A percentile compares a stretch with the other conserved stretches of the same genome.
phyloP scores from a whole-genome alignment of 2,888 invertebrate genomes.

The Stratiomys singularior region DNA sequence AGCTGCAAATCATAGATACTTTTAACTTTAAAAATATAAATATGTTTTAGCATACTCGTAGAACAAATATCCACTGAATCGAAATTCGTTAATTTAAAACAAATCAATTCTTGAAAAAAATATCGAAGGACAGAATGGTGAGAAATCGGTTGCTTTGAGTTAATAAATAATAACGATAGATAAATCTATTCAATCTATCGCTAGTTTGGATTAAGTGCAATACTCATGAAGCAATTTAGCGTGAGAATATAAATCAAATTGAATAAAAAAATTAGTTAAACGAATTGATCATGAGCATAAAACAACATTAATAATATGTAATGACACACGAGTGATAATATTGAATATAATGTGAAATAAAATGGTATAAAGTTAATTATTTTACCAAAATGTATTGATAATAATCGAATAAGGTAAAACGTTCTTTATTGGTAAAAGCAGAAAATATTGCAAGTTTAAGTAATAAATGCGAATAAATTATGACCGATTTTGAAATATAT shows the following conservation, averaged over 20 bases:
- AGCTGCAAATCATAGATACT: too few species aligned
- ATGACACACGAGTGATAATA: conserved; percentile 8
- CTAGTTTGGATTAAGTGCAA: background rate
- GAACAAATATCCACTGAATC: background rate
- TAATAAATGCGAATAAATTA: background rate
- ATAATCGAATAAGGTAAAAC: background rate
- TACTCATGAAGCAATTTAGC: conserved; percentile 1
- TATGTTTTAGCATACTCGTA: background rate
- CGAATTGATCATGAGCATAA: background rate
- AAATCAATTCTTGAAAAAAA: background rate
- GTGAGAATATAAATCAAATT: conserved; percentile 13
- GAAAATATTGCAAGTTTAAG: conserved; percentile 3
- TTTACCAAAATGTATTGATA: background rate
- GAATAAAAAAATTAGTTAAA: background rate
- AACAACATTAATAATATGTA: background rate
- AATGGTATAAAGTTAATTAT: background rate
- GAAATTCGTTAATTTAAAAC: background rate
- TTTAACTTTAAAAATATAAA: too few species aligned
- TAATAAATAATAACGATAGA: background rate
- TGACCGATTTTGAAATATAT: background rate
- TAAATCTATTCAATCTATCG: background rate
- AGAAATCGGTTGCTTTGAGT: background rate
- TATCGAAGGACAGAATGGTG: background rate
- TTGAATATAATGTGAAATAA: background rate
- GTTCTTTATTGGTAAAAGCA: background rate